Evolutionary conservation across 2,888 invertebrate species (phyloP).

Genomic region (Apamea sordens): DNA sequence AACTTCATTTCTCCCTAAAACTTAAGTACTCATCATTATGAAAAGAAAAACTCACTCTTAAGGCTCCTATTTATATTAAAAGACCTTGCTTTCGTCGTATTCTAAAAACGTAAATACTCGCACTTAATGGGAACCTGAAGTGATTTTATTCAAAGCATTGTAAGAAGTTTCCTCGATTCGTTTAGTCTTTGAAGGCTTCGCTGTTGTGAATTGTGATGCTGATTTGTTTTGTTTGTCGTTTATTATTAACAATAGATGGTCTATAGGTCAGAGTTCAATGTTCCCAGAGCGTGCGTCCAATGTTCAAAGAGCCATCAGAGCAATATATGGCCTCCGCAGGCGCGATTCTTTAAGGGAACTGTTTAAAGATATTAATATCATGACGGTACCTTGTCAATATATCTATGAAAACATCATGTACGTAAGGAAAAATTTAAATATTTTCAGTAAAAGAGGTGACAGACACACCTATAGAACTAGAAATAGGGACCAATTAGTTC

Average conservation of each 20-base stretch:
- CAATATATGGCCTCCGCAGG: too few species aligned
- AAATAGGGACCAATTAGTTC: too few species aligned
- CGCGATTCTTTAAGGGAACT: too few species aligned
- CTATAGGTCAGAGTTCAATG: not conserved
- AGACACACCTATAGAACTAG: too few species aligned
- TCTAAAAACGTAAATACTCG: slow-evolving; percentile 19
- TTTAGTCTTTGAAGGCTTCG: not conserved
- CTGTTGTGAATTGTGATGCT: slow-evolving; percentile 7
- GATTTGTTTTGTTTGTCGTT: not conserved
- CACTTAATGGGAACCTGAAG: slow-evolving; percentile 21
- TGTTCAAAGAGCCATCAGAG: too few species aligned
- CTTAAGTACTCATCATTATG: not conserved
- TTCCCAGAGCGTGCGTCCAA: too few species aligned
- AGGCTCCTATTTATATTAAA: slow-evolving; percentile 30
- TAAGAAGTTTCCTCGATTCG: not conserved
- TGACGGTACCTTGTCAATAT: too few species aligned
- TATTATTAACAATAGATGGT: not conserved
- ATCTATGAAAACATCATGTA: too few species aligned
- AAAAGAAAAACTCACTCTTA: slow-evolving; percentile 16
- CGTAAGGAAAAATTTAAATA: too few species aligned
- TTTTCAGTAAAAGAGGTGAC: too few species aligned
- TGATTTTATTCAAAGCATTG: not conserved
- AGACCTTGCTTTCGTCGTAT: not conserved
- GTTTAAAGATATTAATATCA: too few species aligned
- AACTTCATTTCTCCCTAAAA: not conserved